Evolutionary conservation across 2,113 vertebrate genomes (phyloP), one percentile per base, ranked within the genome.

Genomic region (Ophthalmolycus amberensis): DNA sequence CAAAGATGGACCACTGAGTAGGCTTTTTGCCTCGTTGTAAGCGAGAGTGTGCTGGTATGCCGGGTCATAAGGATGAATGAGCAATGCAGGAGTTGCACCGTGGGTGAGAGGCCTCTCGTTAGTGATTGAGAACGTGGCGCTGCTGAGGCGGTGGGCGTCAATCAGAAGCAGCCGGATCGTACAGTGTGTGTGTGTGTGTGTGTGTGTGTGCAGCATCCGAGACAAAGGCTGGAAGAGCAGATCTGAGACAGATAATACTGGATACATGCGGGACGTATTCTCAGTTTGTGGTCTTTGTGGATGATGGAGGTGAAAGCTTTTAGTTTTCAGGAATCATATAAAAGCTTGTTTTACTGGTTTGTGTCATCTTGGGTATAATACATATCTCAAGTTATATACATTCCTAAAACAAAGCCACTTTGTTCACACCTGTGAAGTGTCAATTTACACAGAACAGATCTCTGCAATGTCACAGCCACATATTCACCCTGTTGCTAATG

Each of bases 401-500:
- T 68, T 16, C 20, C 34, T 70, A 40, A 84, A 86, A 83, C 69
- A 84, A 52, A 72, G 0, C 29, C 25, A 44, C 67, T 81, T 83
- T 90, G 81, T 83, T 85, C 80, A 66, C 82, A 81, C 22, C 77
- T 79, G 78, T 75, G 66, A 86, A 71, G 82, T 90, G 90, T 85
- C 91, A 91, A 75, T 88, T 85, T 85, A 85, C 79, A 52, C 44
- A 22, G 85, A 75, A 75, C 50, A 62, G 74, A 79, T 87, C 75
- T 84, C n/a, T 8, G 59, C 76, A 37, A 63, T 75, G 88, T 90
- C 86, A 71, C 54, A 80, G 80, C 71, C 82, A 68, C 83, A 85
- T 79, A 82, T 88, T 82, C 80, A 77, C 90, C 90, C 75, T 69
- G 54, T 77, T 88, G 66, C 88, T 93, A 93, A 94, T 91, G 90